Evolutionary conservation across 2,797 vertebrate species (phyloP).

Genomic region (Hippopotamyrus pictus): DNA sequence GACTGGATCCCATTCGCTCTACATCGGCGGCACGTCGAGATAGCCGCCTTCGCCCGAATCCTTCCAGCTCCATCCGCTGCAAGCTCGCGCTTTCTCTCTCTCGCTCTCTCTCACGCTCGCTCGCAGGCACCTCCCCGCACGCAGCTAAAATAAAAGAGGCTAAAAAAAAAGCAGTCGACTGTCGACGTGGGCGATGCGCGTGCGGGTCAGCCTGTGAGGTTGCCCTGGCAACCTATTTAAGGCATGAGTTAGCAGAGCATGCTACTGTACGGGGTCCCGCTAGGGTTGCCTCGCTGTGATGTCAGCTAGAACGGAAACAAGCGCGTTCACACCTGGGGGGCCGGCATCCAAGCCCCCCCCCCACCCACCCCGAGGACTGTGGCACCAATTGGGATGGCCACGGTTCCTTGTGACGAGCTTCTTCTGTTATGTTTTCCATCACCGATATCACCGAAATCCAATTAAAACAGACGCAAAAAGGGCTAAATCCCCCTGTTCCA

Average conservation of each 20-base stretch:
- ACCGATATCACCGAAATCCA: neutral
- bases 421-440: neutral
- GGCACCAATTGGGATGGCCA: neutral
- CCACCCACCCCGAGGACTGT: neutral
- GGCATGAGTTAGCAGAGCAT: conserved; percentile 49
- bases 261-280: conserved; percentile 35
- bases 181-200: conserved; percentile 56
- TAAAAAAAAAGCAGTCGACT: conserved; percentile 16
- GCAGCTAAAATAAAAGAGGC: conserved; percentile 23
- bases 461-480: neutral
- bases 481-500: neutral
- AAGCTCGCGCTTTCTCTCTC: neutral
- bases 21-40: neutral
- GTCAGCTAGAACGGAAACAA: conserved; percentile 47
- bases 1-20: neutral
- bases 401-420: neutral
- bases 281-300: conserved; percentile 29
- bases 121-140: conserved; percentile 16
- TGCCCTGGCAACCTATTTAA: conserved; percentile 66
- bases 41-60: neutral
- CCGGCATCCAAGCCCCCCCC: neutral
- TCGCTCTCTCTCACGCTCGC: neutral
- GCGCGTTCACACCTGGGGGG: conserved; percentile 27
- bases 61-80: neutral
- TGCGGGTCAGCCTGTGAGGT: conserved; percentile 53